These are phyloP conservation scores for Pleuronectes platessa DNA, from an alignment of 2,113 vertebrate genomes.

Conservation along the genomic window DNA sequence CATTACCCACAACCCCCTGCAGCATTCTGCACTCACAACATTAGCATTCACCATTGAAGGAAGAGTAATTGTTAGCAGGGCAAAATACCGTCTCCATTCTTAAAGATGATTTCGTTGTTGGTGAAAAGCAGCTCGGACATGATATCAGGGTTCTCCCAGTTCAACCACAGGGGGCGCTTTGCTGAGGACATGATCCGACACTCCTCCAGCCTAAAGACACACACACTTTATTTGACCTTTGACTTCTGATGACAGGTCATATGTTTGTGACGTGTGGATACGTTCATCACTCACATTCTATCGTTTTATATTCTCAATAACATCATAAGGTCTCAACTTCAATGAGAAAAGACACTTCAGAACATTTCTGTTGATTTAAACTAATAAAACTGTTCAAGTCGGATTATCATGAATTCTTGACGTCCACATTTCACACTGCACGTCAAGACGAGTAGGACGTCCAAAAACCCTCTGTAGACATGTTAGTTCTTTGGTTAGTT, in stretches of 20 bases:
- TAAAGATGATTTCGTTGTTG: conserved; percentile 98
- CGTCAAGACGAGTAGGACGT: too few relatives aligned
- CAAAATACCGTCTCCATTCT: conserved; percentile 92
- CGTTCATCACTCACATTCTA: too few relatives aligned
- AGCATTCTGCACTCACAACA: not conserved
- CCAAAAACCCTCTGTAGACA: too few relatives aligned
- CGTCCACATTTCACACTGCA: too few relatives aligned
- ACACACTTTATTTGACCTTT: not conserved
- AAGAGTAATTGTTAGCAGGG: not conserved
- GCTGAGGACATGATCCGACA: conserved; percentile 98
- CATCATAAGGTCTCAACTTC: too few relatives aligned
- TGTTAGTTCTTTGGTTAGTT: not conserved
- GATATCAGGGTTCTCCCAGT: conserved; percentile 98
- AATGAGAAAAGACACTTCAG: too few relatives aligned
- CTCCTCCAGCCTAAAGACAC: conserved; percentile 88
- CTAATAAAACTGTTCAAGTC: too few relatives aligned
- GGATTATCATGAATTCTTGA: too few relatives aligned
- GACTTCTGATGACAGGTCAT: too few relatives aligned
- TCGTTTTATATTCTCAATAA: too few relatives aligned
- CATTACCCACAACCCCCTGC: conserved; percentile 12
- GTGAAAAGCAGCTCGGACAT: conserved; percentile 98
- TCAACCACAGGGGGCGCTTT: conserved; percentile 95
- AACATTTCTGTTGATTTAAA: not conserved
- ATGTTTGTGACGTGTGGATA: too few relatives aligned
- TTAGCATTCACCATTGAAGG: not conserved